These are phyloP conservation scores for Cheilosia urbana DNA, from an alignment of 2,888 invertebrate species.

Conservation along the genomic window DNA sequence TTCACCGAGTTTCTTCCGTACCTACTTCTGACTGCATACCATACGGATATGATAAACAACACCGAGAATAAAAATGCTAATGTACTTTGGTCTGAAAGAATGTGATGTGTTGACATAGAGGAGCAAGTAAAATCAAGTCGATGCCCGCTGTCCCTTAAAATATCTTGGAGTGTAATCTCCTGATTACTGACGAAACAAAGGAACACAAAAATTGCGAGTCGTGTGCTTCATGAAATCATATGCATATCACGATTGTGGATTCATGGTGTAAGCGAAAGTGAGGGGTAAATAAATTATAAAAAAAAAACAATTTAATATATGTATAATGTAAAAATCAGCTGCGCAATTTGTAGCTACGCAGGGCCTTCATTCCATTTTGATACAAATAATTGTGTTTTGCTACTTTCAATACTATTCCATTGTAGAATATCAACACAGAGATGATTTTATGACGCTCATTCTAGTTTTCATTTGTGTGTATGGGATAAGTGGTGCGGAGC, in stretches of 20 bases:
- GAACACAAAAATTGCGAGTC: not conserved
- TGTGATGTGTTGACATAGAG: not conserved
- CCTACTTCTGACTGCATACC: conserved; percentile 8
- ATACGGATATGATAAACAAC: not conserved
- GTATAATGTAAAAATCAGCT: conserved; percentile 5
- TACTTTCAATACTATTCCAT: conserved; percentile 6
- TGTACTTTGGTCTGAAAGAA: not conserved
- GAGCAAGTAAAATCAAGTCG: not conserved
- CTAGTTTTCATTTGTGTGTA: not conserved
- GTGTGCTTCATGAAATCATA: not conserved
- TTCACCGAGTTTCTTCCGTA: conserved; percentile 23
- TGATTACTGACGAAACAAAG: not conserved
- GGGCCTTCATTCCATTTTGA: conserved; percentile 5
- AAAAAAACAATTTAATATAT: not conserved
- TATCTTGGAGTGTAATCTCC: conserved; percentile 14
- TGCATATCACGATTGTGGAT: conserved; percentile 11
- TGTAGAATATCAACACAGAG: conserved; percentile 1
- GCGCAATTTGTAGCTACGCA: conserved; percentile 38
- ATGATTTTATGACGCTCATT: conserved; percentile 32
- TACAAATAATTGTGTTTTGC: conserved; percentile 2
- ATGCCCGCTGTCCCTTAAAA: conserved; percentile 28
- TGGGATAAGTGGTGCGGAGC: conserved; percentile 11
- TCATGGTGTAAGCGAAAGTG: not conserved
- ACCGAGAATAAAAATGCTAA: not conserved
- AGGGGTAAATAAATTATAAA: conserved; percentile 7